Evolutionary conservation across 2,888 invertebrate species (phyloP).

Genomic region (Pammene aurita): DNA sequence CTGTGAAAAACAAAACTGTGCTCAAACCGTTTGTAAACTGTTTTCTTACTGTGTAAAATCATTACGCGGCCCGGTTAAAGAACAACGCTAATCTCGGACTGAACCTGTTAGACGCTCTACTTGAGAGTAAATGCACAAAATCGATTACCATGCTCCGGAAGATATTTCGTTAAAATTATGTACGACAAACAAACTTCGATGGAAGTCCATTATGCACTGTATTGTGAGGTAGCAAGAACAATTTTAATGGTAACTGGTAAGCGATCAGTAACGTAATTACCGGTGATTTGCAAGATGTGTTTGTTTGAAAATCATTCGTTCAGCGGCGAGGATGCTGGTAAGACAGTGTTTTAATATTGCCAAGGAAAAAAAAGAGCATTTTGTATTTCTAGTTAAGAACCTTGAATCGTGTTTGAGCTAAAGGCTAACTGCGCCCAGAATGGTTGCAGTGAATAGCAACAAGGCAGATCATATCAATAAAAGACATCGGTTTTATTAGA

Average conservation of each 20-base stretch:
- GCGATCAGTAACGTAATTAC: constrained; percentile 34
- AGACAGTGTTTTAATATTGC: not conserved
- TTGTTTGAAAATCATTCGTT: constrained; percentile 30
- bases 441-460: constrained; percentile 20
- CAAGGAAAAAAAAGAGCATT: constrained; percentile 13
- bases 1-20: constrained; percentile 54
- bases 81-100: constrained; percentile 29
- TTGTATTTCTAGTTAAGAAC: constrained; percentile 4
- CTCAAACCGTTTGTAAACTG: constrained; percentile 30
- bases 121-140: constrained; percentile 39
- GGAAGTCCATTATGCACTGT: constrained; percentile 19
- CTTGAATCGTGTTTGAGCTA: constrained; percentile 11
- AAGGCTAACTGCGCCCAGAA: constrained; percentile 11
- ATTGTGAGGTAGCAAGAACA: constrained; percentile 18
- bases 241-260: constrained; percentile 19
- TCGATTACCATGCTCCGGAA: constrained; percentile 38
- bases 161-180: constrained; percentile 35
- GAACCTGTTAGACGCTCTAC: constrained; percentile 40
- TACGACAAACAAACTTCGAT: constrained; percentile 20
- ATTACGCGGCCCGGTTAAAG: constrained; percentile 30
- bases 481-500: constrained; percentile 16
- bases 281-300: constrained; percentile 27
- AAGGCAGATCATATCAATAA: constrained; percentile 8
- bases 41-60: constrained; percentile 33
- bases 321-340: constrained; percentile 11